A percentile compares a stretch with the other conserved stretches of the same genome.
phyloP scores from a whole-genome alignment of 2,888 invertebrate species.

The Molorchus minor region DNA sequence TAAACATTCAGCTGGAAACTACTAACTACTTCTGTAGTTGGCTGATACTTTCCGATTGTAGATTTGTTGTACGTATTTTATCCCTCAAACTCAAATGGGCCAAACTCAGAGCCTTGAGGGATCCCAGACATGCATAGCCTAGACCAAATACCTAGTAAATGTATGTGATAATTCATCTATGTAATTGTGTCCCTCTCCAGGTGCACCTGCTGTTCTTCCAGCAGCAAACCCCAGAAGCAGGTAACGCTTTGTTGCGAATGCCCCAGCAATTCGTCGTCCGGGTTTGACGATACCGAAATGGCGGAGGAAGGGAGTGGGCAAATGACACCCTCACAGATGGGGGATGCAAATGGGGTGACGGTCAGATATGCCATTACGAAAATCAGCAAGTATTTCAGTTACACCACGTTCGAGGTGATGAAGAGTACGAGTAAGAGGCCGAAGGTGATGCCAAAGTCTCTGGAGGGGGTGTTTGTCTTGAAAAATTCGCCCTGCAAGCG shows the following conservation, averaged over 20 bases:
- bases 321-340: not conserved
- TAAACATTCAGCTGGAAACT: too few species aligned
- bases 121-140: too few species aligned
- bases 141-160: too few species aligned
- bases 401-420: slow-evolving; percentile 58
- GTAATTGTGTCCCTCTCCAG: not conserved
- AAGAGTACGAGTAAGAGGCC: slow-evolving; percentile 54
- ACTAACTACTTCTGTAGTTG: too few species aligned
- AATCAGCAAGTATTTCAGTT: slow-evolving; percentile 54
- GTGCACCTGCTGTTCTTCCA: not conserved
- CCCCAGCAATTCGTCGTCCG: slow-evolving; percentile 29
- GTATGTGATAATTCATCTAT: too few species aligned
- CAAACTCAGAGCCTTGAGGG: too few species aligned
- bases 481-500: slow-evolving; percentile 32
- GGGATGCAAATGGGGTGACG: slow-evolving; percentile 26
- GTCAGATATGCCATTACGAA: slow-evolving; percentile 56
- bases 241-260: slow-evolving; percentile 30
- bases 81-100: too few species aligned
- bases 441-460: slow-evolving; percentile 47
- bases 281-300: not conserved
- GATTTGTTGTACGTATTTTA: too few species aligned
- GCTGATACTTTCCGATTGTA: too few species aligned
- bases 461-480: slow-evolving; percentile 56
- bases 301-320: not conserved
- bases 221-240: not conserved